Percentiles rank a stretch among this genome's conserved stretches.
phyloP scores from a whole-genome alignment of 2,113 vertebrate genomes.

The Equus przewalskii region DNA sequence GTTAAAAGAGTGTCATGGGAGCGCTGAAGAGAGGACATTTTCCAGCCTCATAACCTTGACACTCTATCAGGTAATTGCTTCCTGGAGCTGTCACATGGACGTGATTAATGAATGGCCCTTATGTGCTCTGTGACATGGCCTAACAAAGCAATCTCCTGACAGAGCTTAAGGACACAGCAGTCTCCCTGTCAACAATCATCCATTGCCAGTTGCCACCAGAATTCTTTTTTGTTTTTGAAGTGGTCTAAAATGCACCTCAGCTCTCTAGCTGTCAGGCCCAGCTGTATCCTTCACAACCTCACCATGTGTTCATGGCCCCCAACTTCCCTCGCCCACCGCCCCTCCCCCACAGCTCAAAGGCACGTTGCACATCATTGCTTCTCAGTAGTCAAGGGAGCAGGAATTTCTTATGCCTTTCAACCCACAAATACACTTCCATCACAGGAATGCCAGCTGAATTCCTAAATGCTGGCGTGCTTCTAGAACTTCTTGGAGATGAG shows the following conservation, averaged over 20 bases:
- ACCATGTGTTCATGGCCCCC: background rate
- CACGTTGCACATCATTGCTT: too few species aligned
- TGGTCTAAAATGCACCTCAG: background rate
- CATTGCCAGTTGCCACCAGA: background rate
- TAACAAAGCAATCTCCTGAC: background rate
- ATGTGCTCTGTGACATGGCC: background rate
- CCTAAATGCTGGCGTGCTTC: background rate
- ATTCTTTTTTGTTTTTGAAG: background rate
- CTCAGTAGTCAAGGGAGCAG: background rate
- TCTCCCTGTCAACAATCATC: background rate
- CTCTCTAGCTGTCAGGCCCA: background rate
- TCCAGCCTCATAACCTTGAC: background rate
- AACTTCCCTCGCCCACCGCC: background rate
- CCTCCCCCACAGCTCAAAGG: background rate
- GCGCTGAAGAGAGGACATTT: background rate
- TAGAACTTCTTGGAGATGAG: background rate
- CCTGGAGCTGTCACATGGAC: background rate
- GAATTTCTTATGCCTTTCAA: background rate
- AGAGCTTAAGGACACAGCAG: background rate
- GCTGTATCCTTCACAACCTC: background rate
- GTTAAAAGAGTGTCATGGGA: background rate
- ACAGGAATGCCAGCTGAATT: background rate
- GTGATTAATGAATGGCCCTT: background rate
- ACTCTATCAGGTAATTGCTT: background rate
- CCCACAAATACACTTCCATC: background rate